Evolutionary conservation across 2,888 invertebrate species (phyloP), one percentile per base, ranked within the genome.

Genomic region (Drosophila prolongata): DNA sequence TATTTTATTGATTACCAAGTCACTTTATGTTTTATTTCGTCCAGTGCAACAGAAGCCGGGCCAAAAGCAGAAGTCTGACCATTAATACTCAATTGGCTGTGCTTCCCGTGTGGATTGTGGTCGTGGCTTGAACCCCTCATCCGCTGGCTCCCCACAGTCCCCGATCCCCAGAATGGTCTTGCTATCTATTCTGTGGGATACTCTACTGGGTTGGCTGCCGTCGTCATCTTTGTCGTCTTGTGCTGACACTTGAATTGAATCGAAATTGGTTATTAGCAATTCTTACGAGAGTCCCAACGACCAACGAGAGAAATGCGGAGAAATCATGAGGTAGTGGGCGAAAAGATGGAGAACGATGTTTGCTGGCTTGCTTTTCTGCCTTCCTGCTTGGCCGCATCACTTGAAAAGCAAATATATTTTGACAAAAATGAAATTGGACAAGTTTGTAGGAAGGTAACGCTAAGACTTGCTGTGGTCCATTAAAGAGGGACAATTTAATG

Each of bases 251-350:
- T 86, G 87, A 86, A 86, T 86, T 86, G 86, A 86, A 89, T 81
- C 78, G 89, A 89, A 87, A 89, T 89, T 89, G 81, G 84, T 85
- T 85, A 85, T 85, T 85, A 89, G 89, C 84, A 88, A 85, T 88
- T 85, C 84, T 79, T 85, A 74, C 79, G 73, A 82, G 82, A 75
- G 71, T 68, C 71, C 67, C 75, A 56, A 53, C 76, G 65, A 50
- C 57, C 60, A 40, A 42, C 68, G 40, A 52, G 49, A 46, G 43
- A 52, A 52, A 38, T 38, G 43, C 13, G 30, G 13, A 30, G 38
- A 44, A 40, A 40, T 34, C 53, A 38, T 40, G 40, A 50, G 50
- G 42, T n/a, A 16, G 62, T 47, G 47, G 34, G 40, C 34, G 47
- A 42, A 52, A 24, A 42, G 46, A 47, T 40, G 40, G 47, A 47